These are phyloP conservation scores for Axinella damicornis DNA, from an alignment of 37 sponge, comb jelly and placozoan genomes.

Conservation along the genomic window DNA sequence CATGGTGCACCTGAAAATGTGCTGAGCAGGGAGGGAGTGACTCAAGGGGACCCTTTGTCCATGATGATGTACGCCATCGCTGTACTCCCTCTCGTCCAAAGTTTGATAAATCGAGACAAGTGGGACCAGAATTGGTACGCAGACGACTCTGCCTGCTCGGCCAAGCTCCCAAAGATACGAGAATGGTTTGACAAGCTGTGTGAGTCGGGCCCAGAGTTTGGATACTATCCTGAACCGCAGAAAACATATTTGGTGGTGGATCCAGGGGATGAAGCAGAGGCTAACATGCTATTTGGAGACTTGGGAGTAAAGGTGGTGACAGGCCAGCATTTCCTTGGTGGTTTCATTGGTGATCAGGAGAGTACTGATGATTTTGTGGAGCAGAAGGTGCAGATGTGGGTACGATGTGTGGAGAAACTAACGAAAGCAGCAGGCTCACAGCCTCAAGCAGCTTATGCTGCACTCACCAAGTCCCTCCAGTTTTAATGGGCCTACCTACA, in stretches of 20 bases:
- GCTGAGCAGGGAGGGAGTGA: constrained; percentile 54
- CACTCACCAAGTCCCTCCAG: constrained; percentile 30
- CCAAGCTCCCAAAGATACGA: constrained; percentile 9
- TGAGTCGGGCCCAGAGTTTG: constrained; percentile 43
- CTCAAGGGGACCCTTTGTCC: constrained; percentile 51
- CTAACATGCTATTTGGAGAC: too few species aligned
- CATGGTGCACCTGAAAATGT: background rate
- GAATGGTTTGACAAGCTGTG: constrained; percentile 25
- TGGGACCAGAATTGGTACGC: constrained; percentile 51
- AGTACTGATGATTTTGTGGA: background rate
- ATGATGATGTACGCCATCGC: constrained; percentile 45
- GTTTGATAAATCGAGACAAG: background rate
- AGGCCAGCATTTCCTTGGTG: too few species aligned
- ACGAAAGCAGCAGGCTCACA: constrained; percentile 3
- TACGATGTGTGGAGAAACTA: background rate
- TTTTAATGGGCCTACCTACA: constrained; percentile 45
- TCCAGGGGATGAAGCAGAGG: constrained; percentile 2
- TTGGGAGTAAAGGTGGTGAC: too few species aligned
- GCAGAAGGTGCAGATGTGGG: constrained; percentile 4
- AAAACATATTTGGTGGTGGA: constrained; percentile 34
- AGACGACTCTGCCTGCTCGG: constrained; percentile 53
- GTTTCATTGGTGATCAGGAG: constrained; percentile 13
- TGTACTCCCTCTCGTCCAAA: constrained; percentile 12
- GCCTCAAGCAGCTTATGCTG: constrained; percentile 30
- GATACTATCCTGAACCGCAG: constrained; percentile 50